Conservation (phyloP, 2,888 invertebrate species). For the Drosophila affinis region DNA sequence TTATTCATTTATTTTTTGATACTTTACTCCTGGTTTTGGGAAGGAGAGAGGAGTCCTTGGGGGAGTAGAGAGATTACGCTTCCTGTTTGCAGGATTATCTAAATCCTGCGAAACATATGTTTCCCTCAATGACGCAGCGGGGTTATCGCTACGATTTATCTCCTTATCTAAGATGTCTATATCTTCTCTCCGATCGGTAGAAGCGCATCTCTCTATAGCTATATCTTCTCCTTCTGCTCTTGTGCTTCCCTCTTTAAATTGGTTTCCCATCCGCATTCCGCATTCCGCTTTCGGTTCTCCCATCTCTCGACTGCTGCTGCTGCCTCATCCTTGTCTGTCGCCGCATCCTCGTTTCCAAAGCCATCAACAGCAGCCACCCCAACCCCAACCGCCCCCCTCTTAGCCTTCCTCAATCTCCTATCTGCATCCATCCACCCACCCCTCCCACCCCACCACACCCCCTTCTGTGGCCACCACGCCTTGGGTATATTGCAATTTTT, state of each 20-base stretch:
- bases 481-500: constrained; percentile 79
- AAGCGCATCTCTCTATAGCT: neutral
- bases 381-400: constrained; percentile 20
- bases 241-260: constrained; percentile 36
- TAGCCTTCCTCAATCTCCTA: constrained; percentile 9
- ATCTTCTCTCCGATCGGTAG: neutral
- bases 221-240: neutral
- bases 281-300: constrained; percentile 12
- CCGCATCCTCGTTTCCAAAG: constrained; percentile 55
- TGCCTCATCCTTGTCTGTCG: constrained; percentile 52
- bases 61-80: neutral
- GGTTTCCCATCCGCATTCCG: constrained; percentile 39
- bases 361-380: constrained; percentile 66
- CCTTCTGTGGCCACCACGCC: constrained; percentile 21
- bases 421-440: neutral
- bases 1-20: constrained; percentile 41
- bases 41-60: neutral
- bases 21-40: constrained; percentile 22
- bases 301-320: constrained; percentile 7
- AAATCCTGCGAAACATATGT: constrained; percentile 16
- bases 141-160: neutral
- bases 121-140: neutral
- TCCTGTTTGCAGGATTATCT: neutral
- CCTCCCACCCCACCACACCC: neutral
- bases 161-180: neutral